Percentiles rank a stretch among this genome's conserved stretches.
These are phyloP conservation scores for Phaenicophaeus curvirostris DNA, from an alignment of 2,797 vertebrate species.

Conservation along the genomic window DNA sequence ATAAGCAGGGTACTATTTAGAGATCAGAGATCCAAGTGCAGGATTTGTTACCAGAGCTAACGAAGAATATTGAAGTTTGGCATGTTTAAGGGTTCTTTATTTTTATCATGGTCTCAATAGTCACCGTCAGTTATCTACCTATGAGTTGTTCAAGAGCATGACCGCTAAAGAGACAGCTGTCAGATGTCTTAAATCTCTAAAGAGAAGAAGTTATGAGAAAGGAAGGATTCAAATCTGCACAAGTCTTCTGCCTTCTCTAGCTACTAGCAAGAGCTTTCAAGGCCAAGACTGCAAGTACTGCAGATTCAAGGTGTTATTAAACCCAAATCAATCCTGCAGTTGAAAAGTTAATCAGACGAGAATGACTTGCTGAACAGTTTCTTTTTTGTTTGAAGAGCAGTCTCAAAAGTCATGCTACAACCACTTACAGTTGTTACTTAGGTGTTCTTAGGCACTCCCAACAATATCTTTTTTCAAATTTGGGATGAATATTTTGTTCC, in stretches of 20 bases:
- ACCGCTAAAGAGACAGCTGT: neutral
- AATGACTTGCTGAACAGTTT: neutral
- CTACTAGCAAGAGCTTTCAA: neutral
- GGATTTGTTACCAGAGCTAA: neutral
- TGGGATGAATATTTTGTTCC: neutral
- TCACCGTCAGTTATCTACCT: neutral
- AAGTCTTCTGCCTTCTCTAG: neutral
- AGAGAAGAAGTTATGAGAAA: neutral
- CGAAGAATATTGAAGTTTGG: neutral
- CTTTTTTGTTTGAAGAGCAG: neutral
- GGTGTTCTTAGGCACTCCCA: neutral
- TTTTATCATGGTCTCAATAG: neutral
- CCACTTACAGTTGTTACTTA: neutral
- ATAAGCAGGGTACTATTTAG: neutral
- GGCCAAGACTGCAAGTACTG: neutral
- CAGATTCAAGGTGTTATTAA: neutral
- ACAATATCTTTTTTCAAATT: neutral
- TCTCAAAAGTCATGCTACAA: neutral
- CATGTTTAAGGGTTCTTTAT: neutral
- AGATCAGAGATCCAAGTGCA: neutral
- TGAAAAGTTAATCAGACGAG: neutral
- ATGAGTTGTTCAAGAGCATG: neutral
- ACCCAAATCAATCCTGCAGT: neutral
- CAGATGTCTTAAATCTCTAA: neutral
- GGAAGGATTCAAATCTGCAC: neutral